These are phyloP conservation scores for Taurulus bubalis DNA, from an alignment of 2,113 vertebrate species.

Conservation along the genomic window DNA sequence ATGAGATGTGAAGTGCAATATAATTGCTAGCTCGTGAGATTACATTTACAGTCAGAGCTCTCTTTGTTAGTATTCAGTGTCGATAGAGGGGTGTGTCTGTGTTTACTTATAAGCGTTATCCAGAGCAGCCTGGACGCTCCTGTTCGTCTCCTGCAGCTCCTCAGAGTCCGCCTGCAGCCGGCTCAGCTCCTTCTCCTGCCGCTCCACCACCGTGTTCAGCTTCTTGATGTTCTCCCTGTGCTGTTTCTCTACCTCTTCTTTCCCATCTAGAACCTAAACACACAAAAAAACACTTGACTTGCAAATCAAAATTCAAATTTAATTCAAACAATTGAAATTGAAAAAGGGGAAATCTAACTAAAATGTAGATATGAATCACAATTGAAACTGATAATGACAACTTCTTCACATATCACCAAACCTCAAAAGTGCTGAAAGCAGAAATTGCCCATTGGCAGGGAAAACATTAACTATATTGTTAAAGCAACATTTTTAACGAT, in stretches of 20 bases:
- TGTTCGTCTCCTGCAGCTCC: slow-evolving; percentile 91
- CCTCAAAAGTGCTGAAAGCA: neutral
- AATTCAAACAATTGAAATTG: neutral
- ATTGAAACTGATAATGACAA: neutral
- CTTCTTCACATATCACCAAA: neutral
- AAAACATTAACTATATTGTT: neutral
- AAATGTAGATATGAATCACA: neutral
- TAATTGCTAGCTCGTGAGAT: neutral
- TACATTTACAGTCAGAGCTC: neutral
- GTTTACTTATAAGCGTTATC: slow-evolving; percentile 93
- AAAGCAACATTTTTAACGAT: neutral
- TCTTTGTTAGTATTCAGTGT: neutral
- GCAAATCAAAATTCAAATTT: neutral
- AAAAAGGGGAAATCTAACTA: neutral
- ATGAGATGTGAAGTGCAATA: neutral
- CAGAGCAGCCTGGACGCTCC: slow-evolving; percentile 92
- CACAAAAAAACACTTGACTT: neutral
- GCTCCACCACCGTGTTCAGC: slow-evolving; percentile 90
- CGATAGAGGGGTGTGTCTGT: neutral
- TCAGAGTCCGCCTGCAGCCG: slow-evolving; percentile 86
- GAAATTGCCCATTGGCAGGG: neutral
- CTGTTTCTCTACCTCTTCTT: slow-evolving; percentile 96
- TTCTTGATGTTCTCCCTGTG: slow-evolving; percentile 97
- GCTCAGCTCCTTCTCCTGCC: slow-evolving; percentile 91
- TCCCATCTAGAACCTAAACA: slow-evolving; percentile 92